Evolutionary conservation across 2,888 invertebrate genomes (phyloP).

Genomic region (Meandrusa payeni): DNA sequence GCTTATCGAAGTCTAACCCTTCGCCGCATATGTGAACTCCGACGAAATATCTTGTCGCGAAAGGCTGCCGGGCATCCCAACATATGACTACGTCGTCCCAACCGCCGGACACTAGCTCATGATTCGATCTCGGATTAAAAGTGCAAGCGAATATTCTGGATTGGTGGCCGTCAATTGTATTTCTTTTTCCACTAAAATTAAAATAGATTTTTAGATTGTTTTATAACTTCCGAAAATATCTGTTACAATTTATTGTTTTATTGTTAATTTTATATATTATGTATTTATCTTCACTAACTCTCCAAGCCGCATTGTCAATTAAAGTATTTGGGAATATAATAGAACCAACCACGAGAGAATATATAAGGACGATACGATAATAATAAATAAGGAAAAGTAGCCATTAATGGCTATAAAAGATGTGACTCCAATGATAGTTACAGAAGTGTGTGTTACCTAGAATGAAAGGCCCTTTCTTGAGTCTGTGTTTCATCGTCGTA

Average conservation of each 20-base stretch:
- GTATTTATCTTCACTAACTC: too few species aligned
- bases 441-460: constrained; percentile 76
- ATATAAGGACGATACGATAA: too few species aligned
- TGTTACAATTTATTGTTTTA: too few species aligned
- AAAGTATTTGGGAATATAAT: too few species aligned
- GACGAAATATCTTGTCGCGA: constrained; percentile 77
- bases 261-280: too few species aligned
- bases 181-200: constrained; percentile 65
- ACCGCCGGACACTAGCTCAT: constrained; percentile 85
- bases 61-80: constrained; percentile 85
- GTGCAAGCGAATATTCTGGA: constrained; percentile 83
- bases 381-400: too few species aligned
- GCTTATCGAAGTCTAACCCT: constrained; percentile 83
- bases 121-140: constrained; percentile 83
- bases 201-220: too few species aligned
- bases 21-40: constrained; percentile 85
- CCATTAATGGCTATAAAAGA: too few species aligned
- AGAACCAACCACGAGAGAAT: too few species aligned
- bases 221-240: too few species aligned
- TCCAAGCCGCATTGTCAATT: too few species aligned
- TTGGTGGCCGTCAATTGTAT: constrained; percentile 80
- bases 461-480: constrained; percentile 81
- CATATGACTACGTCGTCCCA: constrained; percentile 85
- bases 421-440: too few species aligned
- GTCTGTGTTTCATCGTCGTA: constrained; percentile 86